These are phyloP conservation scores for Brienomyrus longianalis DNA, from an alignment of 2,113 vertebrate species.

Conservation along the genomic window DNA sequence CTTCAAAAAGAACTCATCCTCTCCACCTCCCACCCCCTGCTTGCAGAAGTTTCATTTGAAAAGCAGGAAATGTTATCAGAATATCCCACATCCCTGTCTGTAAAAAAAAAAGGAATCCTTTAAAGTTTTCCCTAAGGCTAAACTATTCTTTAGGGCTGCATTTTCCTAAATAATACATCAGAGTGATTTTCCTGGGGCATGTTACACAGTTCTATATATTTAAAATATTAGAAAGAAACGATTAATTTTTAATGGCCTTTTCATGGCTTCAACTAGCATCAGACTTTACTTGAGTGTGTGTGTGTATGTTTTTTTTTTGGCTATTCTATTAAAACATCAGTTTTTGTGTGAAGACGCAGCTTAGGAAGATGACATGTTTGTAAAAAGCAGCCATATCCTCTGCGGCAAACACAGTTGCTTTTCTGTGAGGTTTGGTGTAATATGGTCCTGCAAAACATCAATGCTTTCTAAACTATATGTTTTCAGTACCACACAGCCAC, in stretches of 20 bases:
- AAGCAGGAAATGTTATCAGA: background rate
- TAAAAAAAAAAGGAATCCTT: background rate
- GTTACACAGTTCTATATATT: background rate
- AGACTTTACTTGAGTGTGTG: background rate
- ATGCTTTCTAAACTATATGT: background rate
- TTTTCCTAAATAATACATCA: constrained; percentile 17
- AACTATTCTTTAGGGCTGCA: background rate
- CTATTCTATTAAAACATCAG: constrained; percentile 1
- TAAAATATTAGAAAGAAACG: constrained; percentile 5
- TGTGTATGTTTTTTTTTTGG: background rate
- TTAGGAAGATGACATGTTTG: background rate
- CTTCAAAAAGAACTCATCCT: background rate
- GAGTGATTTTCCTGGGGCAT: background rate
- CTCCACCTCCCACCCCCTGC: background rate
- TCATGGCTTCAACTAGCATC: background rate
- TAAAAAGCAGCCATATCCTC: background rate
- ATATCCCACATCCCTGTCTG: background rate
- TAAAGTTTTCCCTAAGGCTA: constrained; percentile 1
- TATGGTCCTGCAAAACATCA: background rate
- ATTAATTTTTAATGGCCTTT: background rate
- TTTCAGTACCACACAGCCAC: background rate
- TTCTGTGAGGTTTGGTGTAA: background rate
- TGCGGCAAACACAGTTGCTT: background rate
- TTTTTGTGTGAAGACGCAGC: background rate
- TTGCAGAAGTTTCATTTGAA: constrained; percentile 4